Evolutionary conservation across 1,140 invertebrate genomes (phyloP).

Genomic region (Neodiprion virginianus): DNA sequence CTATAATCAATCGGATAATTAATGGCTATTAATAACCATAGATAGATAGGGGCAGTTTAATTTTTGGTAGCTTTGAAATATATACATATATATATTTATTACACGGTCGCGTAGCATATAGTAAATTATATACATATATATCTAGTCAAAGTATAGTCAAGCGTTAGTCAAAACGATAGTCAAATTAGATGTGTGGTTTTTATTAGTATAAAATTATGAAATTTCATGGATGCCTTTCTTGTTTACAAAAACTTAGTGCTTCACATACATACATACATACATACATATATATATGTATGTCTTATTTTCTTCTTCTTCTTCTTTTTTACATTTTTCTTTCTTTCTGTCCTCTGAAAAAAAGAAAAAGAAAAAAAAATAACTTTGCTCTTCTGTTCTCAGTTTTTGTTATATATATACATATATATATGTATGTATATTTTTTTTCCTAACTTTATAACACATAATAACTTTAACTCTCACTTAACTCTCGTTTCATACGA

Average conservation of each 20-base stretch:
- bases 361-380: not conserved
- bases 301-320: constrained; percentile 36
- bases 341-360: constrained; percentile 21
- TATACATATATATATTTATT: not conserved
- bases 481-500: too few species aligned
- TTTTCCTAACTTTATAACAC: too few species aligned
- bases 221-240: constrained; percentile 65
- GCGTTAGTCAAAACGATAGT: constrained; percentile 56
- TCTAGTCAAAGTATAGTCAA: constrained; percentile 44
- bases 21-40: not conserved
- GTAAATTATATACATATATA: constrained; percentile 36
- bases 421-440: too few species aligned
- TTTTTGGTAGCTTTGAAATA: not conserved
- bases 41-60: not conserved
- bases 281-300: constrained; percentile 8
- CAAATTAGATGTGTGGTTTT: constrained; percentile 61
- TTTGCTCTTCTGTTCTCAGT: too few species aligned
- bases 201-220: constrained; percentile 66
- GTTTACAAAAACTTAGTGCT: too few species aligned
- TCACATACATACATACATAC: too few species aligned
- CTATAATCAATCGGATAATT: not conserved
- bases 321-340: constrained; percentile 37
- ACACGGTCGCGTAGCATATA: constrained; percentile 38
- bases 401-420: too few species aligned
- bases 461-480: too few species aligned